These are phyloP conservation scores for Panulirus ornatus DNA, from an alignment of 1,140 invertebrate species.

Conservation along the genomic window DNA sequence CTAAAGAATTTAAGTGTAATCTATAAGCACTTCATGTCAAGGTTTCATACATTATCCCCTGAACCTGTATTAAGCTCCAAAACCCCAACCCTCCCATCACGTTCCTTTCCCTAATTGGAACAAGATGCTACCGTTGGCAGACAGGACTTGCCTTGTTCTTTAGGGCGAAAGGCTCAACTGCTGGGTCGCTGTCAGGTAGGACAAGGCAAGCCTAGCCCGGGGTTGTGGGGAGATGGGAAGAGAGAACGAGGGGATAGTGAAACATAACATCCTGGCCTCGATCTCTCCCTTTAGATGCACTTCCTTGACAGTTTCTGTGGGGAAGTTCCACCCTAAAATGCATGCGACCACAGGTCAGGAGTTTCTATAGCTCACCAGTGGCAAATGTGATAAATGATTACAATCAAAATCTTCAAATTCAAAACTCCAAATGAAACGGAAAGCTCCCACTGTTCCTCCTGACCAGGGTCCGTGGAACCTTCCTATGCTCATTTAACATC, in stretches of 20 bases:
- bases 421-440: not conserved
- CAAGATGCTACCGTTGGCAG: slow-evolving; percentile 67
- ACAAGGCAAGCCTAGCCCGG: slow-evolving; percentile 65
- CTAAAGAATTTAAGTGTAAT: slow-evolving; percentile 14
- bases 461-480: slow-evolving; percentile 20
- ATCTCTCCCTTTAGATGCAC: slow-evolving; percentile 42
- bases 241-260: slow-evolving; percentile 29
- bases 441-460: not conserved
- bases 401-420: not conserved
- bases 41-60: not conserved
- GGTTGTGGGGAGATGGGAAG: slow-evolving; percentile 59
- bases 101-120: slow-evolving; percentile 52
- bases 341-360: slow-evolving; percentile 7
- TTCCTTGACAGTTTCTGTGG: slow-evolving; percentile 51
- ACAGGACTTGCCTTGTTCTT: slow-evolving; percentile 68
- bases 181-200: slow-evolving; percentile 64
- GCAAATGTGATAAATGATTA: not conserved
- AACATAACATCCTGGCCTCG: slow-evolving; percentile 5
- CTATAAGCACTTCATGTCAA: slow-evolving; percentile 4
- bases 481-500: slow-evolving; percentile 27
- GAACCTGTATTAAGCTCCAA: not conserved
- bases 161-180: slow-evolving; percentile 68
- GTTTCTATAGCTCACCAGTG: not conserved
- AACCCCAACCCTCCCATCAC: slow-evolving; percentile 37
- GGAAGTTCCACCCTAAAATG: slow-evolving; percentile 46